Evolutionary conservation across 2,888 invertebrate species (phyloP).

Genomic region (Mesorhabditis spiculigera): DNA sequence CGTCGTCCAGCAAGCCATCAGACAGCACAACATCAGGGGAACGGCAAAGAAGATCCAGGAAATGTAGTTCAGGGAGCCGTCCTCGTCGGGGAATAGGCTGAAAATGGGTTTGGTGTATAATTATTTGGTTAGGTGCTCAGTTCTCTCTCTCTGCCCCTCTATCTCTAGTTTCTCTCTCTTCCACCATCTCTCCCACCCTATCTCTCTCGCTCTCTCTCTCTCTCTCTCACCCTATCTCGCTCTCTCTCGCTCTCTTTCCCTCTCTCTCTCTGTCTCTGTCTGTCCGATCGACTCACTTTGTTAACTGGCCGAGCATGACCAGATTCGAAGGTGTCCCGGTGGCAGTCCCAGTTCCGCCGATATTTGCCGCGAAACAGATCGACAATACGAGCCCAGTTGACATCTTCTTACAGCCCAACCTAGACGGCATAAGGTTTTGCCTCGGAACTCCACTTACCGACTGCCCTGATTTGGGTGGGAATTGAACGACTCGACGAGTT

Average conservation of each 20-base stretch:
- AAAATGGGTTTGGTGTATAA: constrained; percentile 9
- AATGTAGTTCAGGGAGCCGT: constrained; percentile 46
- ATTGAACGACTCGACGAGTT: constrained; percentile 38
- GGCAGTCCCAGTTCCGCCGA: constrained; percentile 53
- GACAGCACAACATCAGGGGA: constrained; percentile 41
- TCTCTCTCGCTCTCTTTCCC: no score
- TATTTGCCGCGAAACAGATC: constrained; percentile 53
- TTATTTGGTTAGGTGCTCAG: no score
- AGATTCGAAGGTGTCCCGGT: constrained; percentile 54
- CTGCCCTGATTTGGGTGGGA: constrained; percentile 33
- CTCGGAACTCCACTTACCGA: background rate
- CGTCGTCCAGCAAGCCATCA: constrained; percentile 38
- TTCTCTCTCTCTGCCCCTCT: no score
- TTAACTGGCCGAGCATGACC: constrained; percentile 50
- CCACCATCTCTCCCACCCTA: no score
- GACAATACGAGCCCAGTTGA: constrained; percentile 50
- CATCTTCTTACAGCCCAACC: constrained; percentile 37
- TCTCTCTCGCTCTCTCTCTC: no score
- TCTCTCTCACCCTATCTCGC: no score
- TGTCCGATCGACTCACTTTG: constrained; percentile 28
- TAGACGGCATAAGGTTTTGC: constrained; percentile 7
- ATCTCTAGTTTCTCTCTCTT: no score
- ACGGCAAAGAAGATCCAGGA: constrained; percentile 52
- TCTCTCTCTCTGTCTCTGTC: background rate
- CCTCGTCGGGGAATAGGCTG: constrained; percentile 44